These are phyloP conservation scores for Drosophila pectinifera DNA, from an alignment of 1,140 invertebrate genomes.

Conservation along the genomic window DNA sequence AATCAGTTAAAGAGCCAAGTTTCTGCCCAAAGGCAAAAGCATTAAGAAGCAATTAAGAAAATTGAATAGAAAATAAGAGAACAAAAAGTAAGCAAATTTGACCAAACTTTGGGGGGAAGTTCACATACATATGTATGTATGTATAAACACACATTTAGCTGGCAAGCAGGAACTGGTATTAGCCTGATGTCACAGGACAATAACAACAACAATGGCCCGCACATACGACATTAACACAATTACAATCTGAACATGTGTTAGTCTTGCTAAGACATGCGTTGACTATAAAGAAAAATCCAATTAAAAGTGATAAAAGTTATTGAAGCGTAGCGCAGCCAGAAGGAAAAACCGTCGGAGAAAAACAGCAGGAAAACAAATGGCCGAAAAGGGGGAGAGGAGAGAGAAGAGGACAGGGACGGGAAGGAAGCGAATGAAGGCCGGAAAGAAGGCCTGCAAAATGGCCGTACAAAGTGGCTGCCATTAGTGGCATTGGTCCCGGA, in stretches of 20 bases:
- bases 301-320: slow-evolving; percentile 84
- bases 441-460: slow-evolving; percentile 47
- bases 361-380: slow-evolving; percentile 57
- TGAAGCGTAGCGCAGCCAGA: slow-evolving; percentile 54
- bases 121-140: background rate
- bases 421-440: slow-evolving; percentile 31
- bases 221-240: slow-evolving; percentile 71
- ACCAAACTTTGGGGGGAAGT: slow-evolving; percentile 8
- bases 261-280: slow-evolving; percentile 72
- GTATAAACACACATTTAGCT: background rate
- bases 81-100: slow-evolving; percentile 35
- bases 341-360: slow-evolving; percentile 27
- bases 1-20: slow-evolving; percentile 20
- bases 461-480: slow-evolving; percentile 69
- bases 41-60: slow-evolving; percentile 77
- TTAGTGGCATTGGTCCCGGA: slow-evolving; percentile 53
- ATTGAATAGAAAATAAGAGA: slow-evolving; percentile 55
- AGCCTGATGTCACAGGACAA: slow-evolving; percentile 63
- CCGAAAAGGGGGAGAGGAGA: slow-evolving; percentile 8
- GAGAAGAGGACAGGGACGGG: no score
- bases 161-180: slow-evolving; percentile 46
- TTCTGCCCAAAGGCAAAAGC: slow-evolving; percentile 16
- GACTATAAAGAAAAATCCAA: slow-evolving; percentile 83
- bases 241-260: slow-evolving; percentile 77
- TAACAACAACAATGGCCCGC: slow-evolving; percentile 28